A percentile compares a stretch with the other conserved stretches of the same genome.
Conservation (phyloP, 1,140 invertebrate genomes). For the Onthophagus taurus region DNA sequence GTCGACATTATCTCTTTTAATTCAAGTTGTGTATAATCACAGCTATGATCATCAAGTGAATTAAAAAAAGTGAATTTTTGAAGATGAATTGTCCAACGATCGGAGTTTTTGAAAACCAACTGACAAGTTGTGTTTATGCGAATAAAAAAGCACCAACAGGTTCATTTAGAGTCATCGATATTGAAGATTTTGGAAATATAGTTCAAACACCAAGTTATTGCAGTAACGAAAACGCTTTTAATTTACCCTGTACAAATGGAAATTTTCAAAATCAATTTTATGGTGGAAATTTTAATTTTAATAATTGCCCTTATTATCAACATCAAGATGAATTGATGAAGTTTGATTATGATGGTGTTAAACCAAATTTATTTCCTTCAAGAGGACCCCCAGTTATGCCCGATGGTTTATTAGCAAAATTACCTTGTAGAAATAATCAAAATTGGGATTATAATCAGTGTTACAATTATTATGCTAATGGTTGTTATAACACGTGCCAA, state of each 20-base stretch:
- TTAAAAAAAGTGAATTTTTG: too few species aligned
- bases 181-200: slow-evolving; percentile 9
- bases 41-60: too few species aligned
- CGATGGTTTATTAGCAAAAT: slow-evolving; percentile 23
- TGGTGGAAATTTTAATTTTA: too few species aligned
- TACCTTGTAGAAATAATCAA: slow-evolving; percentile 44
- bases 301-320: too few species aligned
- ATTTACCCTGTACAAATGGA: too few species aligned
- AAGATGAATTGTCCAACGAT: too few species aligned
- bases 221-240: background rate
- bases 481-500: slow-evolving; percentile 48
- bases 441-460: slow-evolving; percentile 54
- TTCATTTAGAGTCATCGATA: slow-evolving; percentile 11
- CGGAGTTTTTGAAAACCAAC: too few species aligned
- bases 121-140: slow-evolving; percentile 10
- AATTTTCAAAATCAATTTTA: too few species aligned
- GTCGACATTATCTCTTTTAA: too few species aligned
- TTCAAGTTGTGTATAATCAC: too few species aligned
- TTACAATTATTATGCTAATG: slow-evolving; percentile 49
- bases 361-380: slow-evolving; percentile 2
- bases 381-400: slow-evolving; percentile 15
- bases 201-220: background rate
- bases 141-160: background rate
- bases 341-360: background rate
- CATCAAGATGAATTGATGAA: too few species aligned